Conservation (phyloP, 2,888 invertebrate genomes). For the Pseudolycoriella hygida region DNA sequence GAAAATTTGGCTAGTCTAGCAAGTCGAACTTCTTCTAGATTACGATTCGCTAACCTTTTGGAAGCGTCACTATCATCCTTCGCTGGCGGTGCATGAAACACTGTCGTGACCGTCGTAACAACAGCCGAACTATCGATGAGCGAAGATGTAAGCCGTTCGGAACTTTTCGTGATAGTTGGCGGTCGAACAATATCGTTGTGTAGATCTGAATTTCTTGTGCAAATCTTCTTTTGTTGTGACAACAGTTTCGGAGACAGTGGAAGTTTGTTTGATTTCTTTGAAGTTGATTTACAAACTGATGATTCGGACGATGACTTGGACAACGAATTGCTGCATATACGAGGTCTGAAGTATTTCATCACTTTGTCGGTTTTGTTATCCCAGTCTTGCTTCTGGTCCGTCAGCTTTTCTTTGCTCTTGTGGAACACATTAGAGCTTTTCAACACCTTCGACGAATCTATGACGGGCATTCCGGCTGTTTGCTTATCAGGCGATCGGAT, state of each 20-base stretch:
- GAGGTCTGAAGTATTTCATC: constrained; percentile 16
- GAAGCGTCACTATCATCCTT: constrained; percentile 3
- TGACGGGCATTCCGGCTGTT: background rate
- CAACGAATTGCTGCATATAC: constrained; percentile 6
- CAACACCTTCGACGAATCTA: background rate
- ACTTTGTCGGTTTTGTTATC: constrained; percentile 15
- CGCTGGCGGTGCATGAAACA: constrained; percentile 9
- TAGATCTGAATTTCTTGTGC: background rate
- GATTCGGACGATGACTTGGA: constrained; percentile 13
- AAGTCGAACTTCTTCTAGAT: constrained; percentile 22
- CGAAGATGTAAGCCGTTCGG: background rate
- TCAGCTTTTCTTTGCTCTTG: constrained; percentile 1
- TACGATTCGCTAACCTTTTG: constrained; percentile 6
- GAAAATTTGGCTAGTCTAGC: constrained; percentile 25
- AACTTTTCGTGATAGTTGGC: background rate
- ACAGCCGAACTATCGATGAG: constrained; percentile 10
- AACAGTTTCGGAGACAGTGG: background rate
- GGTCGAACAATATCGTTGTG: background rate
- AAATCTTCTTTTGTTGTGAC: background rate
- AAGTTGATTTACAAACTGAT: constrained; percentile 7
- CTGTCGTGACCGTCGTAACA: constrained; percentile 11
- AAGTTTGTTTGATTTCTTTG: constrained; percentile 9
- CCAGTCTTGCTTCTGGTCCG: constrained; percentile 11
- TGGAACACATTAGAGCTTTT: background rate
- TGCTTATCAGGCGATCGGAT: constrained; percentile 21